Evolutionary conservation across 2,797 vertebrate genomes (phyloP), one percentile per base, ranked within the genome.

Genomic region (Betta splendens): DNA sequence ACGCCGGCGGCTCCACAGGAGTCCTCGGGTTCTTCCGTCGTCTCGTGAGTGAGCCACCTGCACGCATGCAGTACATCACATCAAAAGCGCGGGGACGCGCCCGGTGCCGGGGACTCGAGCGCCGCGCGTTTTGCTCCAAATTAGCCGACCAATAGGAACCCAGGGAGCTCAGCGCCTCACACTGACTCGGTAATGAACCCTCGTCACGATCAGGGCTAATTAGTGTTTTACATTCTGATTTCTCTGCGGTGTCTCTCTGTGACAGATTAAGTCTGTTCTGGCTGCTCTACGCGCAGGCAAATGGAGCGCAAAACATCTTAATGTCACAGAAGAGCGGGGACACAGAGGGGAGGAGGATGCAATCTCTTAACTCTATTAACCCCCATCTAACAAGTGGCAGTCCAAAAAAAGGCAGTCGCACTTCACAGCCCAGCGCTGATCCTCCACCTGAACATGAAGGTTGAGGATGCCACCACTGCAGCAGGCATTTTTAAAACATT

Each of bases 211-310:
- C 81, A 63, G 39, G 52, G 69, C 79, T 88, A 85, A 90, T 91
- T 91, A 86, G 80, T 75, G 85, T 85, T 89, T 84, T 79, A 83
- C 86, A 85, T 81, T 83, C 48, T 72, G 82, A 87, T 85, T 86
- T 83, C 79, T 88, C 86, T 21, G 77, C 26, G 83, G 81, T 80
- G 80, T 65, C 64, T 75, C 54, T 45, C 60, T 67, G 72, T 84
- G 81, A 81, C 80, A 83, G 87, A 86, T 85, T 71, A 78, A 75
- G 81, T 72, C 70, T 72, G 69, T 33, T 77, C 77, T 23, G 66
- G 57, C 58, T 61, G 69, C 67, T 70, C 79, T 44, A 25, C 72
- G 58, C 50, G 52, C 61, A 11, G 33, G 64, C 77, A 69, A 80
- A 79, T 69, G 68, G 69, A 85, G 81, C 60, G 29, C 68, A 69